Evolutionary conservation across 1,140 invertebrate genomes (phyloP), one percentile per base, ranked within the genome.

Genomic region (Nasonia longicornis): DNA sequence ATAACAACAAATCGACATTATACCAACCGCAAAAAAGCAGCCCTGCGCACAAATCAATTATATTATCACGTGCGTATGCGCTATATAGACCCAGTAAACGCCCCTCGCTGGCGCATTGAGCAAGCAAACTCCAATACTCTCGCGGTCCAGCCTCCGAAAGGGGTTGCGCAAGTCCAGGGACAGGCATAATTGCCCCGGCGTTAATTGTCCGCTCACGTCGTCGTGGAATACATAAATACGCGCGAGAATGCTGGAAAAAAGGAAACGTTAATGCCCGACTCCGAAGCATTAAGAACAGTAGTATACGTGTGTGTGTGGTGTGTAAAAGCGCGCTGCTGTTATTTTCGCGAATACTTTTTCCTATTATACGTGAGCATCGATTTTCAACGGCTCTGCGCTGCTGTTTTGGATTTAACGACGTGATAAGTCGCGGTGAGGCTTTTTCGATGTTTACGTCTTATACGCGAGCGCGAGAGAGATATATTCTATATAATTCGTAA

Each of bases 191-290:
- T 84, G 72, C 72, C 80, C 7, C 63, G 29, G 75, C 75, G 76
- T 85, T 85, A 82, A 85, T 86, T 85, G 71, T 73, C 73, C 76
- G 63, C 74, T 75, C 67, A 42, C 66, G 77, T 82, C 76, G 79
- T 80, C 81, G 26, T 22, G 48, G 48, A 72, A 79, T 72, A 58
- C 77, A 79, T 79, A 72, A 79, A 78, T 78, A 78, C 76, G 64
- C 63, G 38, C 48, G 45, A n/a, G 69, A 71, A 77, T 42, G 75
- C 4, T n/a, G 35, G 35, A 29, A 72, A 63, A 74, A 80, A 67
- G 31, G 66, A 67, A 20, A 52, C 63, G 38, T 77, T 77, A 78
- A 78, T 45, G 29, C 42, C 66, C 26, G 45, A 3, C 48, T 45
- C 4, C 14, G 70, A 38, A 45, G 6, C 70, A 73, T 79, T 79